A percentile compares a stretch with the other conserved stretches of the same genome.
phyloP scores from a whole-genome alignment of 2,888 invertebrate species.

The Dione vanillae region DNA sequence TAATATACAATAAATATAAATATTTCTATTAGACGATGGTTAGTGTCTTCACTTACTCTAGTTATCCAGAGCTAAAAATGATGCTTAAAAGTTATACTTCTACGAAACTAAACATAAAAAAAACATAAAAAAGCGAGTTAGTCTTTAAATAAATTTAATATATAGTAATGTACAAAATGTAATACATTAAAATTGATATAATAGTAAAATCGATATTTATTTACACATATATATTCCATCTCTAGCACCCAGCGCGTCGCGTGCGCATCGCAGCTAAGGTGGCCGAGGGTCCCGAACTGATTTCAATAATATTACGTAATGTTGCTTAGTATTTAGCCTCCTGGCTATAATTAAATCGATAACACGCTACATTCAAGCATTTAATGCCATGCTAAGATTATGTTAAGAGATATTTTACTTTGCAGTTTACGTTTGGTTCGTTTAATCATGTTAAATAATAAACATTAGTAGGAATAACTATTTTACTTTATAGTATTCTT shows the following conservation, averaged over 20 bases:
- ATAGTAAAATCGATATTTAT: conserved; percentile 3
- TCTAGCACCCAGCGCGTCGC: conserved; percentile 42
- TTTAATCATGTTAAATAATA: conserved; percentile 1
- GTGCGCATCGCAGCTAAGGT: conserved; percentile 40
- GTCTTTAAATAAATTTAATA: neutral
- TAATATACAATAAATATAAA: too few species aligned
- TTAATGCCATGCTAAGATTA: conserved; percentile 9
- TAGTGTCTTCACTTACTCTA: too few species aligned
- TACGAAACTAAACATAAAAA: neutral
- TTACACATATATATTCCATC: conserved; percentile 5
- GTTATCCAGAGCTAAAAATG: too few species aligned
- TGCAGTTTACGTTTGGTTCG: conserved; percentile 11
- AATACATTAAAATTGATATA: neutral
- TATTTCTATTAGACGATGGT: too few species aligned
- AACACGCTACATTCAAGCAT: conserved; percentile 16
- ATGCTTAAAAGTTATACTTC: too few species aligned
- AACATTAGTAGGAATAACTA: neutral
- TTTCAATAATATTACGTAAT: conserved; percentile 40
- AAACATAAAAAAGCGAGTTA: too few species aligned
- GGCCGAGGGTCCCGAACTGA: conserved; percentile 38
- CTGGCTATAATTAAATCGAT: conserved; percentile 31
- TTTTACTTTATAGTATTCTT: neutral
- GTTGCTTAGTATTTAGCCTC: conserved; percentile 37
- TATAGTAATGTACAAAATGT: neutral
- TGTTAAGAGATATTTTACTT: conserved; percentile 18